Conservation (phyloP, 2,797 vertebrate genomes). For the Melanotaenia boesemani region DNA sequence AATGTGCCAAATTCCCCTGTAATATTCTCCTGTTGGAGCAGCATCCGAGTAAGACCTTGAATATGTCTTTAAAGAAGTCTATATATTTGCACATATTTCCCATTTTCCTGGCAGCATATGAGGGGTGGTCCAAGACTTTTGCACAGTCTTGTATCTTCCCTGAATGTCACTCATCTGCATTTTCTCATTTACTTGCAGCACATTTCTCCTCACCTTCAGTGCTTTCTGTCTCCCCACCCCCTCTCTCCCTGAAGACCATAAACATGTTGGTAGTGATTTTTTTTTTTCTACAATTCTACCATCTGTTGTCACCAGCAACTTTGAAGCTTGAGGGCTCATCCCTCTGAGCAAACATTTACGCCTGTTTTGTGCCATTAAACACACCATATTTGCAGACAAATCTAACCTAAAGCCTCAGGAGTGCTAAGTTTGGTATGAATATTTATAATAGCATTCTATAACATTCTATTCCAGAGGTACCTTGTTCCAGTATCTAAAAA, state of each 20-base stretch:
- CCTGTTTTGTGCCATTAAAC: neutral
- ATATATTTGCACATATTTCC: neutral
- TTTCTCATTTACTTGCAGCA: conserved; percentile 30
- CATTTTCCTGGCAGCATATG: neutral
- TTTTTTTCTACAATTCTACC: conserved; percentile 4
- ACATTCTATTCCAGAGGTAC: no score
- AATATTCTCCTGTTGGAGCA: no score
- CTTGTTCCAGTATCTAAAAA: no score
- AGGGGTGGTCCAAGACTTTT: neutral
- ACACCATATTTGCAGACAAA: neutral
- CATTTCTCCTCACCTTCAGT: conserved; percentile 38
- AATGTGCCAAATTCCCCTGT: no score
- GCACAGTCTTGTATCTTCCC: neutral
- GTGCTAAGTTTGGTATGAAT: no score
- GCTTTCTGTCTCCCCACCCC: conserved; percentile 34
- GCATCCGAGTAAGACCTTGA: no score
- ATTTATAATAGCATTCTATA: no score
- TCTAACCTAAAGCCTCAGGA: neutral
- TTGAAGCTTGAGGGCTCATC: conserved; percentile 4
- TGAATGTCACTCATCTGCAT: conserved; percentile 31
- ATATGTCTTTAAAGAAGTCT: no score
- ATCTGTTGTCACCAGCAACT: conserved; percentile 34
- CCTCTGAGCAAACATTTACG: neutral
- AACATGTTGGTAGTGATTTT: conserved; percentile 20
- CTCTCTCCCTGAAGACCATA: conserved; percentile 19